Evolutionary conservation across 2,797 vertebrate genomes (phyloP).

Genomic region (Heteromormyrus szaboi): DNA sequence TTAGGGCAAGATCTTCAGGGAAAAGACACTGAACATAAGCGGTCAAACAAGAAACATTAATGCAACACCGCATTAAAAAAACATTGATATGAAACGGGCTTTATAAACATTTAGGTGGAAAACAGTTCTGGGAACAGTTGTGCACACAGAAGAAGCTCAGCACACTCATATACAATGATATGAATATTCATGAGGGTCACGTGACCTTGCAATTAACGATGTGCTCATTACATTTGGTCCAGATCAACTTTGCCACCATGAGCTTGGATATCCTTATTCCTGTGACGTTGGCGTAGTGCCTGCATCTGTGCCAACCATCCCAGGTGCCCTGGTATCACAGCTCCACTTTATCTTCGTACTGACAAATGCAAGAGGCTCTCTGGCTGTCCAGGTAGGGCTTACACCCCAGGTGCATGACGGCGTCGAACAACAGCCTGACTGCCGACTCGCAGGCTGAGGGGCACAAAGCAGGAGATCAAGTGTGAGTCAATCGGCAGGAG

Average conservation of each 20-base stretch:
- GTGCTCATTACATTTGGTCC: neutral
- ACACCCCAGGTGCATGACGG: slow-evolving; percentile 91
- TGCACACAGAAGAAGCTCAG: neutral
- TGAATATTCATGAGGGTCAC: neutral
- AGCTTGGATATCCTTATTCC: neutral
- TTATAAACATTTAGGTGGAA: neutral
- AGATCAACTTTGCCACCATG: neutral
- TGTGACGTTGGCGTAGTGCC: neutral
- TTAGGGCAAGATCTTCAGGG: neutral
- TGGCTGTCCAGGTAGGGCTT: slow-evolving; percentile 97
- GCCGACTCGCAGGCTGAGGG: slow-evolving; percentile 81
- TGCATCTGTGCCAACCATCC: too few relatives aligned
- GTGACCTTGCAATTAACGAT: neutral
- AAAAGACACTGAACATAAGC: neutral
- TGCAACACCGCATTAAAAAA: neutral
- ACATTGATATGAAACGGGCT: neutral
- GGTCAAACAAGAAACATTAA: neutral
- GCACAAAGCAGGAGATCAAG: slow-evolving; percentile 6
- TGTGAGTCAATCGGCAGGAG: neutral
- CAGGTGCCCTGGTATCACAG: slow-evolving; percentile 57
- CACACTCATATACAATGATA: neutral
- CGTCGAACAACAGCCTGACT: slow-evolving; percentile 83
- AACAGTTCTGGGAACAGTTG: neutral
- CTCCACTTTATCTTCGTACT: slow-evolving; percentile 75
- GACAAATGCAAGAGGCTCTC: slow-evolving; percentile 81